A percentile compares a stretch with the other conserved stretches of the same genome.
phyloP scores from a whole-genome alignment of 2,797 vertebrate genomes.

The Ataeniobius toweri region DNA sequence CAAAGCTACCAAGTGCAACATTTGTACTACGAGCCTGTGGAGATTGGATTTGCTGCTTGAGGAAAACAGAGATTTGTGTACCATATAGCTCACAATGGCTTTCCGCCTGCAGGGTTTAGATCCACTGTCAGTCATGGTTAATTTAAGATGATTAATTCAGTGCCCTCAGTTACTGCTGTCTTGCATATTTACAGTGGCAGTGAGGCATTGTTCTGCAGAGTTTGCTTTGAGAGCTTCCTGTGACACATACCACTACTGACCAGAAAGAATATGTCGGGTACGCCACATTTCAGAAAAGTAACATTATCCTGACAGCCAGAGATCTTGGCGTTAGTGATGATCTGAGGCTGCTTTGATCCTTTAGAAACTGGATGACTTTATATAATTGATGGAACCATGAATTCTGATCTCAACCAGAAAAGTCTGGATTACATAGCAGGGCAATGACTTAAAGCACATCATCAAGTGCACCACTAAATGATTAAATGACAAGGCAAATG shows the following conservation, averaged over 20 bases:
- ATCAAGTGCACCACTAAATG: background rate
- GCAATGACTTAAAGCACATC: background rate
- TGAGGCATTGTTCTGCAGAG: conserved; percentile 32
- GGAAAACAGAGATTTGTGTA: conserved; percentile 32
- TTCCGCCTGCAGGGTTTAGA: conserved; percentile 36
- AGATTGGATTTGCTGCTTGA: conserved; percentile 21
- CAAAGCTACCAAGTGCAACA: conserved; percentile 25
- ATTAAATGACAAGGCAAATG: conserved; percentile 21
- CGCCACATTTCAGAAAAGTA: background rate
- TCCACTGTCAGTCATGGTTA: conserved; percentile 55
- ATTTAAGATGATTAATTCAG: conserved; percentile 62
- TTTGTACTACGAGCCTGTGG: conserved; percentile 9
- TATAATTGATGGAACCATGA: background rate
- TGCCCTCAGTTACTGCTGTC: conserved; percentile 33
- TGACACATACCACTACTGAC: conserved; percentile 32
- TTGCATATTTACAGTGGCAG: conserved; percentile 42
- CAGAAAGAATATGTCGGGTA: conserved; percentile 20
- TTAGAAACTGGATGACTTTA: background rate
- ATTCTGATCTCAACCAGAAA: background rate
- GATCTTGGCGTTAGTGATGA: background rate
- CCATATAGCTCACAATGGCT: conserved; percentile 34
- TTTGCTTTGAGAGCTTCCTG: conserved; percentile 49
- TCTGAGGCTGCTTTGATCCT: background rate
- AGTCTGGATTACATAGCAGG: background rate
- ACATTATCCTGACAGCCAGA: background rate